These are phyloP conservation scores for Ambastaia sidthimunki DNA, from an alignment of 2,797 vertebrate genomes.

Conservation along the genomic window DNA sequence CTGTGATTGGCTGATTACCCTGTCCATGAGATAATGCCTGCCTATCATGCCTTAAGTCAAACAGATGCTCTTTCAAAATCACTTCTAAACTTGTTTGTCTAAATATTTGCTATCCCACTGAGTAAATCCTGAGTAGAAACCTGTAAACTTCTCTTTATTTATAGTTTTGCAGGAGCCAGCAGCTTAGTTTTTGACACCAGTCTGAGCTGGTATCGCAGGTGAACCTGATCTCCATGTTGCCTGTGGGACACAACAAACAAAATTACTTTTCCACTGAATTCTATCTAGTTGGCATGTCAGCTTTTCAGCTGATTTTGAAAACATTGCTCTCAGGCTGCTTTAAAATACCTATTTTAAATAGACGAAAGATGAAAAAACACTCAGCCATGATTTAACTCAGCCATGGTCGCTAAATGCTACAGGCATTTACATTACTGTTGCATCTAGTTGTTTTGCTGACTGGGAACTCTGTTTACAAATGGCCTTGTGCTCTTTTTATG, in stretches of 20 bases:
- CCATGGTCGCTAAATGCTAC: not conserved
- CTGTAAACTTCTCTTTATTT: not conserved
- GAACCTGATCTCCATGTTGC: constrained; percentile 7
- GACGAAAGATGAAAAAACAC: not conserved
- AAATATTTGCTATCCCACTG: not conserved
- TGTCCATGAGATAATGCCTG: not conserved
- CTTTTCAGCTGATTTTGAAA: not conserved
- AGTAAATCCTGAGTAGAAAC: not conserved
- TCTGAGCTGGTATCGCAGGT: not conserved
- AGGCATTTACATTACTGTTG: not conserved
- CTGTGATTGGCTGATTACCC: not conserved
- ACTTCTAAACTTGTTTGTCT: not conserved
- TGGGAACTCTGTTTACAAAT: constrained; percentile 13
- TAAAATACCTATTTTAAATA: not conserved
- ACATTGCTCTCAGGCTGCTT: not conserved
- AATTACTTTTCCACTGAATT: constrained; percentile 7
- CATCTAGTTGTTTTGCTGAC: not conserved
- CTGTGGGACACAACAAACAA: constrained; percentile 13
- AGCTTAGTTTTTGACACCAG: not conserved
- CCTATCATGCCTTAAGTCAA: not conserved
- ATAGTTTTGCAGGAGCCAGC: not conserved
- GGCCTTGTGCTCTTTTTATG: constrained; percentile 45
- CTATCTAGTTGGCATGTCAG: not conserved
- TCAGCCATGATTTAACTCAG: not conserved
- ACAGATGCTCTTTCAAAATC: not conserved